Base-by-base conservation (phyloP, 2,113 vertebrate genomes). In the Phalacrocorax carbo region DNA sequence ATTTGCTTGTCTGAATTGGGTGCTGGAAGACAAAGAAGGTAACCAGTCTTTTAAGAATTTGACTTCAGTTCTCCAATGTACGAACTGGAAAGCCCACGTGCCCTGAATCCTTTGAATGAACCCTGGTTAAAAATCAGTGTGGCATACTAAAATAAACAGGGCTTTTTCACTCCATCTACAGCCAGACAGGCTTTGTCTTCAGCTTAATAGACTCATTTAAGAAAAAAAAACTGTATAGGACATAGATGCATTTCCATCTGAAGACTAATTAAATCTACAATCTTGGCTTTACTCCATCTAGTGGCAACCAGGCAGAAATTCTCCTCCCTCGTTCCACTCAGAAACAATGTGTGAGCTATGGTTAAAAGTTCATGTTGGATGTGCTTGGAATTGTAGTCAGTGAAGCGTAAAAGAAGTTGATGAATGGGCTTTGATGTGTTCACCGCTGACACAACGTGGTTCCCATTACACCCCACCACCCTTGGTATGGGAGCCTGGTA, bases 241-340 rank as follows among this genome's bases (percentile, higher is more conserved):
- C 83, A 77, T 58, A 8, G 29, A 40, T 42, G 42, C 1, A 1
- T 77, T 93, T 80, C 62, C 29, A 51, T 11, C 5, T 7, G n/a
- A 85, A 80, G 30, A 19, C 26, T 66, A 76, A 72, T 52, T 51
- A 89, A 58, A 69, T 36, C 34, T 64, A 36, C 55, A 71, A 51
- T 86, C 97, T 97, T 97, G 95, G 88, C 94, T 93, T 93, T 94
- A 65, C 96, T 95, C 97, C 97, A 97, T 97, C 97, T 98, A 96
- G 96, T 86, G 96, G 96, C 94, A 88, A 90, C 36, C 3, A 72
- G 48, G 61, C 51, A 94, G 85, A 94, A 97, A 88, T 81, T 60
- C 73, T 91, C 48, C 36, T 52, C 38, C 29, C 6, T 87, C 15
- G 26, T 70, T 80, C 51, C 14, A 38, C 1, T 1, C 26, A 68